Base-by-base conservation (phyloP, 2,113 vertebrate genomes). In the Montifringilla adamsi region DNA sequence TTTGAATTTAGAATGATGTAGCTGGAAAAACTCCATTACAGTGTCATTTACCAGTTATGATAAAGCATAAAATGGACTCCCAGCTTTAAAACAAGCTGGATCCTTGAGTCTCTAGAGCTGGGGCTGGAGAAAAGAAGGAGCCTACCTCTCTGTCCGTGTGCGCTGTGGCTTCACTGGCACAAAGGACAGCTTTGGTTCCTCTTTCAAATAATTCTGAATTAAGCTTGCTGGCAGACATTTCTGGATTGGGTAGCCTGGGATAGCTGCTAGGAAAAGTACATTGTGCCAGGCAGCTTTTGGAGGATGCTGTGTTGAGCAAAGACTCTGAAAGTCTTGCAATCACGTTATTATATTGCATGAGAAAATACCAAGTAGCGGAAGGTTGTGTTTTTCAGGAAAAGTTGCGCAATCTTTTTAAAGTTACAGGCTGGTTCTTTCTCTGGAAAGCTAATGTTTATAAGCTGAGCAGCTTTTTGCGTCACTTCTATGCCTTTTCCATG, bases 321-420 rank as follows among this genome's bases (percentile, higher is more conserved):
- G 43, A 9, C 37, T 74, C 58, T 80, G n/a, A 52, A 82, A 70
- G 79, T 80, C 93, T 63, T 95, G 79, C 82, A 41, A 4, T 47
- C 44, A 53, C 49, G 39, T 92, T 68, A 47, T 16, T 82, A 23
- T 22, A 50, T 72, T 84, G 87, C 81, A 69, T 94, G 84, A 81
- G 74, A 96, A 95, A 95, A 86, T 85, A 79, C 23, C 15, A 3
- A 78, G 59, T 55, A 74, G 79, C 0, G 0, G 75, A 86, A 91
- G 94, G 49, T 75, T 88, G 52, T 86, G 88, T 86, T 96, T 96
- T 94, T 95, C 92, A 94, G 94, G 95, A 86, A 94, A 96, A 94
- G 67, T 78, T 81, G 5, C 3, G 0, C 80, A 86, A 91, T 75
- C 73, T 56, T 92, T 84, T 90, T 87, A 33, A 92, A 91, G 73